Evolutionary conservation across 2,888 invertebrate species (phyloP), one percentile per base, ranked within the genome.

Genomic region (Melipona bicolor): DNA sequence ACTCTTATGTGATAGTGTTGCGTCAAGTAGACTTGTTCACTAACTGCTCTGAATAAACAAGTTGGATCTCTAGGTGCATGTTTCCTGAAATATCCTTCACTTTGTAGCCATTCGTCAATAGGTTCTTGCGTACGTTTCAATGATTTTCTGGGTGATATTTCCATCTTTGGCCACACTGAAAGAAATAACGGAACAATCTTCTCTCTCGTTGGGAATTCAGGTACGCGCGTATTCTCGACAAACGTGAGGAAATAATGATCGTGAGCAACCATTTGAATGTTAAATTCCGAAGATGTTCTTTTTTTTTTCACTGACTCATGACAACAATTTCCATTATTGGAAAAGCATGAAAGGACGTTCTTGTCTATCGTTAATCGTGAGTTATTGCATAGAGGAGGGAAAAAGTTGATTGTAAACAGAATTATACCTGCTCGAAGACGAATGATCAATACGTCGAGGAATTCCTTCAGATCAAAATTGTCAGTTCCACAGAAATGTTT

Each of bases 51-150:
- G 95, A 98, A 99, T 70, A 99, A 95, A 93, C 98, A 98, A 83
- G 97, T 97, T 74, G 98, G 97, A 95, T 99, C 98, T 92, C 97
- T 96, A 76, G 98, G 98, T 27, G 97, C 97, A 92, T 97, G 97
- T 95, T 99, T 99, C 90, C 98, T 96, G 94, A 97, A 98, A 92
- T 97, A 97, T 62, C 97, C 97, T 93, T 97, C 96, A 87, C 96
- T 96, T 90, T 97, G 97, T 90, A 98, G 95, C 96, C 97, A 98
- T 91, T 97, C 96, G 94, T 98, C 98, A 74, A 96, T 94, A 3
- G 95, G 93, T 54, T 94, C 94, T 50, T 89, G 85, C 0, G 87
- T 69, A 52, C 93, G 86, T 76, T 92, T 93, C 11, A 90, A 85
- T 32, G 91, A 73, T 79, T 91, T 93, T 73, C 92, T 92, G 13